Base-by-base conservation (phyloP, 1,140 invertebrate species). In the Teleopsis dalmanni region DNA sequence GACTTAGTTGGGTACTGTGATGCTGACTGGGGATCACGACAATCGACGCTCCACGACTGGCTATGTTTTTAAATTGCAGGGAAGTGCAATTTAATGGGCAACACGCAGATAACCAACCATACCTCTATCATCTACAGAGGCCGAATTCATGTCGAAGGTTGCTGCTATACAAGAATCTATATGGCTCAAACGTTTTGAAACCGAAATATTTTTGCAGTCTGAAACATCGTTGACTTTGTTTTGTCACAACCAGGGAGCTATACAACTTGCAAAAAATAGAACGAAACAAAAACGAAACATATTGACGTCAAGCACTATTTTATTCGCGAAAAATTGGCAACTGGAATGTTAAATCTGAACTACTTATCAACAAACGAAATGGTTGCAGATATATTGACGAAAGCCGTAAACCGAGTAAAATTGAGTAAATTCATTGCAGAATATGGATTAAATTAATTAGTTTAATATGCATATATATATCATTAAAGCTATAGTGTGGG, bases 141-240 rank as follows among this genome's bases (percentile, higher is more conserved):
- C 67, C 1, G 67, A 72, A 37, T 71, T 61, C 46, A 56, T 70
- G 50, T 58, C 57, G 33, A 47, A 62, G 34, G 53, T 50, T 26
- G 46, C 48, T 43, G 49, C 57, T 3, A 44, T 55, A 49, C 26
- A 48, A 34, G 52, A 57, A 50, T 48, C 54, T 9, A 31, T 50
- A 4, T 50, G 34, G 41, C 16, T 50, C 13, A 50, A 43, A 27
- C 18, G 23, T 10, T 25, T 50, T 4, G 16, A 21, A 25, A 4
- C 3, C 4, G 40, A 43, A 35, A 27, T 48, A 14, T 6, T n/a
- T 40, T 4, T 21, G 6, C 3, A 40, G 18, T 3, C 3, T 38
- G 21, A 22, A 11, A n/a, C 9, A n/a, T 26, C 13, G 47, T 25
- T 40, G 2, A 34, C 7, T 6, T 36, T 55, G 19, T 45, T 19